A percentile compares a stretch with the other conserved stretches of the same genome.
Evolutionary conservation across 2,888 invertebrate genomes (phyloP).

Genomic region (Allolobophora icterica): DNA sequence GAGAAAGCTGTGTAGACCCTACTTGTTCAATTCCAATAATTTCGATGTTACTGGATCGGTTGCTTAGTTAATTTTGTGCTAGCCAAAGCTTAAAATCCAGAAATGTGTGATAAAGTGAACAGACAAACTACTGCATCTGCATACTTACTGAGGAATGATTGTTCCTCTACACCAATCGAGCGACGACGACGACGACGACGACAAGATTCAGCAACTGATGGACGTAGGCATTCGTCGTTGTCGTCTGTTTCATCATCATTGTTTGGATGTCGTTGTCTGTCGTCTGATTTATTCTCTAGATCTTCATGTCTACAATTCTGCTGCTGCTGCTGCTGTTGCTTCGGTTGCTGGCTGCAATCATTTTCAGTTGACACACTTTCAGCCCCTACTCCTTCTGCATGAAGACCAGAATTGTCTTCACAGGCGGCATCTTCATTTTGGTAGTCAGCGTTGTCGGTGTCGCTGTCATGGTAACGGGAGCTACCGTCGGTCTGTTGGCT

Average conservation of each 20-base stretch:
- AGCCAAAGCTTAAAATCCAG: too few species aligned
- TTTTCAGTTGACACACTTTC: background rate
- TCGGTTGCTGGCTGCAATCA: background rate
- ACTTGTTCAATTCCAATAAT: too few species aligned
- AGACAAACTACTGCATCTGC: background rate
- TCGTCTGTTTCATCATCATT: background rate
- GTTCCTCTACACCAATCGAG: background rate
- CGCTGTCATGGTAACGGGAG: slow-evolving; percentile 3
- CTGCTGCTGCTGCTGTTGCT: background rate
- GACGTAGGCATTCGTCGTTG: background rate
- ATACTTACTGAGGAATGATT: background rate
- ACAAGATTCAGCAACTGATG: background rate
- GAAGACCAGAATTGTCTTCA: background rate
- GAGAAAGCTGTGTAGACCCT: too few species aligned
- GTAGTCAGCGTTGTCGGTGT: background rate
- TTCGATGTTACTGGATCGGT: too few species aligned
- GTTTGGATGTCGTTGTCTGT: background rate
- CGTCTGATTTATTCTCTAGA: background rate
- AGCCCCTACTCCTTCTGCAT: background rate
- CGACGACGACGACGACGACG: background rate
- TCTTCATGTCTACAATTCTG: background rate
- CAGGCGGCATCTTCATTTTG: background rate
- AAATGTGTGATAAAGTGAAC: too few species aligned
- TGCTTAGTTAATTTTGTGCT: too few species aligned
- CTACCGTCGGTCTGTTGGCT: background rate